Percentiles rank a stretch among this genome's conserved stretches.
phyloP scores from a whole-genome alignment of 2,113 vertebrate genomes.

The Corvus moneduloides region DNA sequence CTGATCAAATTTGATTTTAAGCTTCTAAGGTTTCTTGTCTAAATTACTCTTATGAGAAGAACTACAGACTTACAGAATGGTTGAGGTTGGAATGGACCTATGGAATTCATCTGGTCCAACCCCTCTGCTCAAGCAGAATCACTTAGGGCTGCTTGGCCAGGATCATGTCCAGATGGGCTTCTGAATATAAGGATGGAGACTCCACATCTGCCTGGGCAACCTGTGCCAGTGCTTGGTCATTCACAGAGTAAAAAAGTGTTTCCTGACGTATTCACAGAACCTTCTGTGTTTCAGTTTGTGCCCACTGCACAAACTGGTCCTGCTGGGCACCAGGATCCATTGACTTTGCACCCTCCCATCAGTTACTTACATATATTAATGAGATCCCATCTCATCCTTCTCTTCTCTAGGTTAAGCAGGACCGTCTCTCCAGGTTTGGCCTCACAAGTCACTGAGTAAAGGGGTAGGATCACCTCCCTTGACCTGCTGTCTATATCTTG shows the following conservation, averaged over 20 bases:
- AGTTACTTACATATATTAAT: neutral
- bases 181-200: neutral
- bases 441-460: neutral
- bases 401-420: neutral
- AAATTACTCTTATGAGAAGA: neutral
- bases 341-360: neutral
- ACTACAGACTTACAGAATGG: neutral
- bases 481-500: neutral
- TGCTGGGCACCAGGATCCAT: neutral
- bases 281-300: neutral
- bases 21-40: neutral
- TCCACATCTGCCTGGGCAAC: neutral
- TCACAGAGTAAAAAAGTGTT: neutral
- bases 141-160: neutral
- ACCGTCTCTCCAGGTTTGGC: neutral
- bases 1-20: neutral
- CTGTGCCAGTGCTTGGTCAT: neutral
- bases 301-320: neutral
- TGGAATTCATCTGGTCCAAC: neutral
- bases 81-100: neutral
- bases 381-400: neutral
- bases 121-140: neutral
- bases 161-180: neutral
- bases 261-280: neutral
- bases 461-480: neutral